A percentile compares a stretch with the other conserved stretches of the same genome.
phyloP scores from a whole-genome alignment of 1,140 invertebrate genomes.

The Parapsyche elsis region DNA sequence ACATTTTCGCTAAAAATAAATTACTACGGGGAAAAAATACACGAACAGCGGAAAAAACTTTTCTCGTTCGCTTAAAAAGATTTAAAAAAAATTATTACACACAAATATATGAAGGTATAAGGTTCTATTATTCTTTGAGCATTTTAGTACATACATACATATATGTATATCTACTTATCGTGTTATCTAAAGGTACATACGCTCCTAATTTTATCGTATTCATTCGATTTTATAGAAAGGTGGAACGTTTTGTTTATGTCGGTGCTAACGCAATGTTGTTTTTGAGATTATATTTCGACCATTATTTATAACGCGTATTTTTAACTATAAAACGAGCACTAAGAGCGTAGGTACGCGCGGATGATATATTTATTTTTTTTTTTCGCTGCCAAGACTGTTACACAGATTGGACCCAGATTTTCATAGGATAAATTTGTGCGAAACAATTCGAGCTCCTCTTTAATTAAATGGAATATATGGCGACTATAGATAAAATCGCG shows the following conservation, averaged over 20 bases:
- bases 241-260: constrained; percentile 7
- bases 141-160: no score
- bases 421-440: background rate
- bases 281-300: background rate
- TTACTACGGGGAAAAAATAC: background rate
- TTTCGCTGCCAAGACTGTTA: background rate
- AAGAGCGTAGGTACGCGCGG: background rate
- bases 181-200: background rate
- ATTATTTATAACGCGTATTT: constrained; percentile 2
- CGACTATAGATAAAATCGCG: background rate
- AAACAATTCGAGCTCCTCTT: no score
- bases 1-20: constrained; percentile 28
- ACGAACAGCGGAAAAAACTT: background rate
- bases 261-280: background rate
- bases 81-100: background rate
- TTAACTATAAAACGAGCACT: constrained; percentile 2
- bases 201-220: background rate
- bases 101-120: background rate
- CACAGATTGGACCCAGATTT: constrained; percentile 13
- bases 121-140: background rate
- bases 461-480: no score
- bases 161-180: background rate
- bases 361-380: constrained; percentile 22
- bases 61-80: background rate
- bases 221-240: background rate